phyloP scores from a whole-genome alignment of 2,797 vertebrate genomes.

The Sylvilagus floridanus region DNA sequence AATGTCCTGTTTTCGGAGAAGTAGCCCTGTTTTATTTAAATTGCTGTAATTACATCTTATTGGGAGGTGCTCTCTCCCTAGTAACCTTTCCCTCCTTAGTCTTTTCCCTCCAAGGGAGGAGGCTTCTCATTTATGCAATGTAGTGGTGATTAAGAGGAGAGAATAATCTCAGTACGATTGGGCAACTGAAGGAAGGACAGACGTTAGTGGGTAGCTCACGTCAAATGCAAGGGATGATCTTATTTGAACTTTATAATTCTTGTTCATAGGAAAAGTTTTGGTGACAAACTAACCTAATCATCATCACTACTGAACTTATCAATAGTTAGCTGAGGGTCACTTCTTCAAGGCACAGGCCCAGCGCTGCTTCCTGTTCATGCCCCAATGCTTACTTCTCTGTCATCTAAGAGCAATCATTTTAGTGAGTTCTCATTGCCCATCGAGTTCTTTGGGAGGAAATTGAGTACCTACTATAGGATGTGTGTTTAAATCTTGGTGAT shows the following conservation, averaged over 20 bases:
- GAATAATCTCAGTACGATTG: neutral
- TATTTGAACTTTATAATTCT: constrained; percentile 14
- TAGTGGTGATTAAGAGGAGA: neutral
- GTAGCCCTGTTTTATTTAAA: constrained; percentile 57
- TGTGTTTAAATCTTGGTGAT: neutral
- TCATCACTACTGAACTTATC: neutral
- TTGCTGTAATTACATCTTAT: constrained; percentile 55
- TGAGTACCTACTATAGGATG: too few relatives aligned
- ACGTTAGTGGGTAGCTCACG: neutral
- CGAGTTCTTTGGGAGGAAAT: neutral
- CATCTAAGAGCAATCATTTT: neutral
- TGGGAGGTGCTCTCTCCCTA: constrained; percentile 36
- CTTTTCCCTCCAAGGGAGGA: constrained; percentile 34
- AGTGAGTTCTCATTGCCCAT: neutral
- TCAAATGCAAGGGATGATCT: neutral
- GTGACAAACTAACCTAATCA: neutral
- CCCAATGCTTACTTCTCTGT: neutral
- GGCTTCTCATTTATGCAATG: constrained; percentile 11
- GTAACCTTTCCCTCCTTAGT: neutral
- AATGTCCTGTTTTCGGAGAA: constrained; percentile 50
- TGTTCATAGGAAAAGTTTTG: constrained; percentile 10
- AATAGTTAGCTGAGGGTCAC: neutral
- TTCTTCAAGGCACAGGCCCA: neutral
- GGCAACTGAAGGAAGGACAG: neutral
- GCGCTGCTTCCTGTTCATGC: neutral